A percentile compares a stretch with the other conserved stretches of the same genome.
phyloP scores from a whole-genome alignment of 2,888 invertebrate species.

The Limnephilus marmoratus region DNA sequence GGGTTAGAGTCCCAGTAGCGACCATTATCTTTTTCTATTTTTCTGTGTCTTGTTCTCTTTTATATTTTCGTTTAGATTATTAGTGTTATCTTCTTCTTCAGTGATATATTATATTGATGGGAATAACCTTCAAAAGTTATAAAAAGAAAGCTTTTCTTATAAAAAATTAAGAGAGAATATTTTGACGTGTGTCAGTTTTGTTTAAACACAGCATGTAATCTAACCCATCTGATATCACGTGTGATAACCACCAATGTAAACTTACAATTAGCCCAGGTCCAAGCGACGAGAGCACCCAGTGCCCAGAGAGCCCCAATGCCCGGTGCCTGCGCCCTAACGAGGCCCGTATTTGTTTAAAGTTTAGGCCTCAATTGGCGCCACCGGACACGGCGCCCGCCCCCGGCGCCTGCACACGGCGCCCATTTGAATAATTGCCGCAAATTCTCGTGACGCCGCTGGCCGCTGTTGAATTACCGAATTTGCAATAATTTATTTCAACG shows the following conservation, averaged over 20 bases:
- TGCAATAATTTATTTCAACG: background rate
- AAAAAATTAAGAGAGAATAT: too few relatives aligned
- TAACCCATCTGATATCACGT: constrained; percentile 3
- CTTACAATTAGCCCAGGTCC: background rate
- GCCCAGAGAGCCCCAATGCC: background rate
- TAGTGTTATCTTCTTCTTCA: too few relatives aligned
- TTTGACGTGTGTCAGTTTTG: background rate
- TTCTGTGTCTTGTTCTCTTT: too few relatives aligned
- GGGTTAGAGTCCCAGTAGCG: too few relatives aligned
- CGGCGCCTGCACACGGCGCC: constrained; percentile 7
- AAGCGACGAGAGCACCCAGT: background rate
- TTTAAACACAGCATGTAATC: background rate
- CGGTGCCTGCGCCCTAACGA: constrained; percentile 35
- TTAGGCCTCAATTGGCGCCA: constrained; percentile 21
- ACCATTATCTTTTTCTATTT: too few relatives aligned
- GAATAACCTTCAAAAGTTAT: too few relatives aligned
- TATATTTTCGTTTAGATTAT: too few relatives aligned
- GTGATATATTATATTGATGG: too few relatives aligned
- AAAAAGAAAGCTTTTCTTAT: too few relatives aligned
- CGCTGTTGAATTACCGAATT: constrained; percentile 12
- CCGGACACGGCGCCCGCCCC: constrained; percentile 24
- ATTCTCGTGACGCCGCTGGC: background rate
- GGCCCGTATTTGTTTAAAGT: constrained; percentile 50
- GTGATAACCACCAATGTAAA: constrained; percentile 13
- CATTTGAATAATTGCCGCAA: constrained; percentile 52